Evolutionary conservation across 2,888 invertebrate genomes (phyloP).

Genomic region (Clepsis dumicolana): DNA sequence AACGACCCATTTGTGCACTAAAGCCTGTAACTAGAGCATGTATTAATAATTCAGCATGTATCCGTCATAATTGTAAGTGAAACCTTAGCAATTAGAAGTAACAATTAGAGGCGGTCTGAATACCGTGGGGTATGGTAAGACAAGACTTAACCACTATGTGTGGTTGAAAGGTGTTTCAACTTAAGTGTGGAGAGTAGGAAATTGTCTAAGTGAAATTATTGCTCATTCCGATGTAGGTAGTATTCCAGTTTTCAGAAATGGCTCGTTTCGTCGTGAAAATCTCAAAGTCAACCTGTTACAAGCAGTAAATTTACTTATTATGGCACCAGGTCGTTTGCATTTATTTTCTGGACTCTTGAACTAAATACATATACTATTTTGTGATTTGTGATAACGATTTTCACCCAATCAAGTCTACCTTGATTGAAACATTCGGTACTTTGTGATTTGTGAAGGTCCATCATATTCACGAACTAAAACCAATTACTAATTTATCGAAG

Average conservation of each 20-base stretch:
- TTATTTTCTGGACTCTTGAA: too few species aligned
- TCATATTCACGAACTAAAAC: too few species aligned
- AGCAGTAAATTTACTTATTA: too few species aligned
- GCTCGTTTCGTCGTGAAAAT: too few species aligned
- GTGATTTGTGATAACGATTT: too few species aligned
- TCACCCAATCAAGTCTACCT: too few species aligned
- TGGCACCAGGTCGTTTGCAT: too few species aligned
- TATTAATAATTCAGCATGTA: slow-evolving; percentile 80
- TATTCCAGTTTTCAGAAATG: neutral
- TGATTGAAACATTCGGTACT: too few species aligned
- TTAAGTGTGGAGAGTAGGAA: slow-evolving; percentile 26
- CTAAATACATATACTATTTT: too few species aligned
- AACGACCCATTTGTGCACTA: slow-evolving; percentile 41
- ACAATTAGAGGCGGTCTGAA: slow-evolving; percentile 83
- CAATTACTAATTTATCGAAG: too few species aligned
- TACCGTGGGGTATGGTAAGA: slow-evolving; percentile 53
- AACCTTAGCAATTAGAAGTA: slow-evolving; percentile 78
- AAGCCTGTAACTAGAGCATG: slow-evolving; percentile 62
- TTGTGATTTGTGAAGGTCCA: too few species aligned
- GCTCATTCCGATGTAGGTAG: neutral
- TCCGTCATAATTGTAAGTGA: slow-evolving; percentile 83
- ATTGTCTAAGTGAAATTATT: slow-evolving; percentile 10
- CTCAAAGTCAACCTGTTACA: too few species aligned
- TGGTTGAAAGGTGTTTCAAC: slow-evolving; percentile 36
- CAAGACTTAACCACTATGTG: slow-evolving; percentile 32